phyloP scores from a whole-genome alignment of 2,113 vertebrate genomes.

The Chelonoidis abingdonii region DNA sequence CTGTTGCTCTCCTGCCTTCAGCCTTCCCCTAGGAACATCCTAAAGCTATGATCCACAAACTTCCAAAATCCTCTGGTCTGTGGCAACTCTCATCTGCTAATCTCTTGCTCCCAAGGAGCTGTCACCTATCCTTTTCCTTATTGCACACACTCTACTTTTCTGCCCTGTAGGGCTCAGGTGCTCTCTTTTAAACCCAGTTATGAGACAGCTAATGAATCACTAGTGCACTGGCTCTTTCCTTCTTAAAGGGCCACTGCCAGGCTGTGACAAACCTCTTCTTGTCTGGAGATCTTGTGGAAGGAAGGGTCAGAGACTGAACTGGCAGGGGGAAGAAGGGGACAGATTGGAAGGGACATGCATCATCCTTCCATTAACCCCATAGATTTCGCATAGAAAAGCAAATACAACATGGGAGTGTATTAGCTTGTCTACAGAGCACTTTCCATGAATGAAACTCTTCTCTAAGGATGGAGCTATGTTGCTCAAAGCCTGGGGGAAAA shows the following conservation, averaged over 20 bases:
- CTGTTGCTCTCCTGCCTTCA: background rate
- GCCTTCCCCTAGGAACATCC: background rate
- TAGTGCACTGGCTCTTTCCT: background rate
- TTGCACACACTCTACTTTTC: background rate
- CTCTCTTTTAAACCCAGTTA: background rate
- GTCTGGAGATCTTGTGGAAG: background rate
- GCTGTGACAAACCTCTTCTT: background rate
- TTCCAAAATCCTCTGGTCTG: background rate
- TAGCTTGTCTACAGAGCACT: background rate
- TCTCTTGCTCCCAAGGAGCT: background rate
- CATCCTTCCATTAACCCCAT: background rate
- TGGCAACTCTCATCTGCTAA: background rate
- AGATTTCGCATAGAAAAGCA: background rate
- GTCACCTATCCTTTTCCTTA: background rate
- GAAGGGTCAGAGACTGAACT: fast-evolving
- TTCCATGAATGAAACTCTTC: background rate
- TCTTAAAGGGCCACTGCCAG: background rate
- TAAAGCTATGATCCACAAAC: background rate
- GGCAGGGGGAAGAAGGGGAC: background rate
- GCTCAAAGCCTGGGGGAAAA: background rate
- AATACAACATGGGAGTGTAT: background rate
- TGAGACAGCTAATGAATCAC: background rate
- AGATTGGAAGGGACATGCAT: fast-evolving
- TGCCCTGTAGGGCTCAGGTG: background rate
- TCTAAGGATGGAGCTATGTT: background rate